Evolutionary conservation across 2,888 invertebrate genomes (phyloP), one percentile per base, ranked within the genome.

Genomic region (Platycheirus albimanus): DNA sequence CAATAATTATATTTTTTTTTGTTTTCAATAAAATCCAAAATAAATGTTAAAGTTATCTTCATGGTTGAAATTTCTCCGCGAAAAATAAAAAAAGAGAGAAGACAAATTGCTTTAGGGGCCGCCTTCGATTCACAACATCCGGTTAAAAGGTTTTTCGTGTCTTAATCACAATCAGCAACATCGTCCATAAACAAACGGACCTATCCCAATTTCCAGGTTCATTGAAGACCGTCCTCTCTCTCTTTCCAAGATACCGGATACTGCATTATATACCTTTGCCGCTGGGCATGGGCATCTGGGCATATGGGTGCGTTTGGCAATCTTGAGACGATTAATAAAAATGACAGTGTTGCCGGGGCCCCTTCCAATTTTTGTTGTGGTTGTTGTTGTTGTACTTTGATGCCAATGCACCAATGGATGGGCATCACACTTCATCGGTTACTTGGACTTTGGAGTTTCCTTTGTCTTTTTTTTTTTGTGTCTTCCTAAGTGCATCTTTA

Each of bases 161-260:
- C 72, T 83, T 24, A 64, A 74, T 72, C 58, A 41, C 69, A 71
- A 61, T 45, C 51, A 30, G 61, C 51, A 75, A 76, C 56, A 70
- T 30, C 58, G 58, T 13, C 64, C 58, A 70, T 76, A 71, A 81
- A 67, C 63, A 47, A 61, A 63, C 52, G 36, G 76, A 81, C 81
- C 81, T 76, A 81, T 81, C 81, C 81, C 81, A 81, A 81, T 81
- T 76, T 76, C 45, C 67, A 76, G 76, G 76, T 81, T 77, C 76
- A 81, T 81, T 81, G 70, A 76, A 66, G 54, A 66, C 43, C n/a
- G 43, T 74, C 56, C 30, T 15, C 56, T 24, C 64, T 24, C 11
- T n/a, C 64, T 24, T 8, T n/a, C 1, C 2, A 30, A 24, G 41
- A 63, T 74, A 69, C 71, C 81, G 71, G 74, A 75, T 80, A 63